Base-by-base conservation (phyloP, 2,888 invertebrate genomes). In the Orthonevra nobilis region DNA sequence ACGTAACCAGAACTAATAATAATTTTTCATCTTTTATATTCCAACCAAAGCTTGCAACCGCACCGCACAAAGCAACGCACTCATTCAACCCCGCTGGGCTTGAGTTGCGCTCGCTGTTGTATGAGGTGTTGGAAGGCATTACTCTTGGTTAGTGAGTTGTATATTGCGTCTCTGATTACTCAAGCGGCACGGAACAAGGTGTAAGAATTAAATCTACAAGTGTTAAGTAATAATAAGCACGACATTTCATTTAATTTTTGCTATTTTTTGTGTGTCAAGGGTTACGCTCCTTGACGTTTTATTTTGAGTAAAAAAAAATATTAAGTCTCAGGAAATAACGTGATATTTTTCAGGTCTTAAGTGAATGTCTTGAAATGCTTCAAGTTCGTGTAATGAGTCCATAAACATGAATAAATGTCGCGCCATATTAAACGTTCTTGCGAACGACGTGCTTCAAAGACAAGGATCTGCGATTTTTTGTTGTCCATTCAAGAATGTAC, bases 191-290 rank as follows among this genome's bases (percentile, higher is more conserved):
- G 73, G 48, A 79, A 79, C 66, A 79, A 79, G 73, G 79, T 79
- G 79, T 79, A 66, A 66, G 66, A 79, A 79, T 79, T 61, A 79
- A 73, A 79, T 66, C 79, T 73, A 68, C 72, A 79, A 79, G 79
- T 79, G 79, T 73, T 79, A 79, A 79, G 73, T 73, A 66, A 79
- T 79, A 79, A 72, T 61, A 54, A 61, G 56, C 79, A 79, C 79
- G 79, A 61, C 42, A 79, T 63, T 66, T 63, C 17, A 7, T n/a
- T 30, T 42, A n/a, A n/a, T n/a, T 34, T 34, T 60, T 10, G 9
- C 30, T 12, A 12, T 66, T 61, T 23, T 50, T 32, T 42, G 17
- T 44, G 20, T 60, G 40, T 19, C 23, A 70, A 34, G 36, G 60
- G 63, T 30, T 63, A 77, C 50, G 58, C 63, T 77, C 58, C 52